Percentiles rank a stretch among this genome's conserved stretches.
Conservation (phyloP, 2,797 vertebrate species). For the Nyctalus aviator region DNA sequence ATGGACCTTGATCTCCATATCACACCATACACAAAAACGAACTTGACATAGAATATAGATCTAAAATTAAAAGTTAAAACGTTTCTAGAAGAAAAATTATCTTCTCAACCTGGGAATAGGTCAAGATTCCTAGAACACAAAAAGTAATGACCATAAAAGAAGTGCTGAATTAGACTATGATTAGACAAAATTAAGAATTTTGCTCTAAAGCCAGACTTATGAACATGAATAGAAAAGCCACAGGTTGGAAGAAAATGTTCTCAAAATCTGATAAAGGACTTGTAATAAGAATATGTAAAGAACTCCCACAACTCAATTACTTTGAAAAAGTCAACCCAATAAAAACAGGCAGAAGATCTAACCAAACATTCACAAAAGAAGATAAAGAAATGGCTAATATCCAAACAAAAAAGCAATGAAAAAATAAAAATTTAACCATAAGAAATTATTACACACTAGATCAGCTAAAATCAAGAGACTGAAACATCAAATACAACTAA, state of each 20-base stretch:
- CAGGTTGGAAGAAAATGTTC: neutral
- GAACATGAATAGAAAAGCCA: conserved; percentile 10
- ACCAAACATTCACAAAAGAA: conserved; percentile 16
- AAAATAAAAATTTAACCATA: conserved; percentile 2
- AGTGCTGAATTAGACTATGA: neutral
- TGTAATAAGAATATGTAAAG: neutral
- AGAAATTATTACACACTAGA: neutral
- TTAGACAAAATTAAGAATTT: neutral
- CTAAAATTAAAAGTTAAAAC: neutral
- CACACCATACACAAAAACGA: neutral
- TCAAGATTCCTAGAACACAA: conserved; percentile 16
- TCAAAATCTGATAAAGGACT: conserved; percentile 37
- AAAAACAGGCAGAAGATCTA: conserved; percentile 30
- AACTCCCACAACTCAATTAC: neutral
- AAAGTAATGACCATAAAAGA: neutral
- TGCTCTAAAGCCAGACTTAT: conserved; percentile 33
- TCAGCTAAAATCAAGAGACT: neutral
- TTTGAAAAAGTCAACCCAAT: conserved; percentile 33
- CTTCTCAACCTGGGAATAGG: neutral
- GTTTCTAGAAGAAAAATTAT: neutral
- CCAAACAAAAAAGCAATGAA: neutral
- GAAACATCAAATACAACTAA: neutral
- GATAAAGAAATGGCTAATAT: neutral
- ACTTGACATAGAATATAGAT: neutral
- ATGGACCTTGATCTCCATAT: neutral